Evolutionary conservation across 2,888 invertebrate species (phyloP), one percentile per base, ranked within the genome.

Genomic region (Netelia virgata): DNA sequence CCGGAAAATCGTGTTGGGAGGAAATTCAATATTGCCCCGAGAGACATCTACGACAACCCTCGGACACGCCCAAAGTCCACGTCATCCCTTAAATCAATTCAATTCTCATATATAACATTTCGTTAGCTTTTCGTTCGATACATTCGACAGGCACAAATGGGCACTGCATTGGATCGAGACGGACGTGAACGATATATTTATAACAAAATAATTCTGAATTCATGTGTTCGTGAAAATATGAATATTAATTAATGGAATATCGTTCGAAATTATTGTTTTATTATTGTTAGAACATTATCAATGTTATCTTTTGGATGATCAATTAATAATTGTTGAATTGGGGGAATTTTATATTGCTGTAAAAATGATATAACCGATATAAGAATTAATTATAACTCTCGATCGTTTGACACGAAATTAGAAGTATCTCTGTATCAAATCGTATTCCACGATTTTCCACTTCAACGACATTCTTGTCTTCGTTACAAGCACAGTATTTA

Each of bases 11-110:
- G 5, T 20, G 47, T 68, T 6, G 16, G 14, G 11, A 43, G 53
- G 55, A 23, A 69, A 69, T 69, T 28, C 28, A 69, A 69, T 69
- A 20, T 55, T 68, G 50, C 1, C 69, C 3, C 10, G 47, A 47
- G 47, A 47, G 55, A 70, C 70, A 72, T 72, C 59, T 11, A 63
- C 6, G 16, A 16, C 50, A 14, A 10, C 50, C 64, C 18, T 57
- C 64, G n/a, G 16, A 16, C 18, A 36, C 36, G 18, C 14, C 11
- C 18, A 53, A 64, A 74, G 14, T 36, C 11, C 55, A 55, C 41
- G 55, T 20, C 53, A 18, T 41, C 55, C 55, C 55, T 66, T n/a
- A 14, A 75, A 18, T 75, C 16, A 47, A 47, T 70, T 75, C 16
- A 47, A 47, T 70, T 14, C n/a, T 41, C 55, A 20, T 18, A 14